A percentile compares a stretch with the other conserved stretches of the same genome.
Evolutionary conservation across 2,888 invertebrate species (phyloP).

Genomic region (Osmoderma eremita): DNA sequence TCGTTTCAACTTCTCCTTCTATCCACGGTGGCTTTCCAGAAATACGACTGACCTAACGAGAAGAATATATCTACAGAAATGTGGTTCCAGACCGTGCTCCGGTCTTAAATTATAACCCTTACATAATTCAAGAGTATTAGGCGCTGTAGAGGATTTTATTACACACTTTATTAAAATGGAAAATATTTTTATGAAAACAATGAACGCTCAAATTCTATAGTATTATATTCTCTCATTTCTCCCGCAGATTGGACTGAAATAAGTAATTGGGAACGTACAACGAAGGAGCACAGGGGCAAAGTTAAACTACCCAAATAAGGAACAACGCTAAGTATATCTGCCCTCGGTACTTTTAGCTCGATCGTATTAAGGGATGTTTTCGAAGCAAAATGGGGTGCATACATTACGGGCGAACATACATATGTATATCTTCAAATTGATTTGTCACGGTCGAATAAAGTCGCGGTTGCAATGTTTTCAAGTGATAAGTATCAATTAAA

Average conservation of each 20-base stretch:
- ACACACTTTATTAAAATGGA: no score
- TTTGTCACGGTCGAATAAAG: slow-evolving; percentile 65
- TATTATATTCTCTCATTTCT: no score
- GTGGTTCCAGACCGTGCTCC: background rate
- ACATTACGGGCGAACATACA: slow-evolving; percentile 62
- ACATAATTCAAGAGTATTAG: no score
- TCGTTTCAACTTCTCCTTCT: slow-evolving; percentile 19
- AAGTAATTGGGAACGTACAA: slow-evolving; percentile 38
- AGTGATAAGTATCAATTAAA: slow-evolving; percentile 62
- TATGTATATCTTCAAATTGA: slow-evolving; percentile 66
- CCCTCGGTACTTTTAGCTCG: slow-evolving; percentile 47
- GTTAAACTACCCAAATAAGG: slow-evolving; percentile 48
- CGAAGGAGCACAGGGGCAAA: slow-evolving; percentile 41
- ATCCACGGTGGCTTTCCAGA: background rate
- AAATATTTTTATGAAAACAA: no score
- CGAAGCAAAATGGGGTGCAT: slow-evolving; percentile 60
- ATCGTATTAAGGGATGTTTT: slow-evolving; percentile 55
- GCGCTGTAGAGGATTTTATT: no score
- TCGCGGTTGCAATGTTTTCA: slow-evolving; percentile 62
- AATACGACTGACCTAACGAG: slow-evolving; percentile 4
- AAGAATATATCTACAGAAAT: slow-evolving; percentile 10
- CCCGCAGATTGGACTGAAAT: background rate
- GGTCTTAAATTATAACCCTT: background rate
- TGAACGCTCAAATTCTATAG: no score
- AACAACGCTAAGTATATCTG: slow-evolving; percentile 47